Evolutionary conservation across 2,888 invertebrate species (phyloP).

Genomic region (Cerastis rubricosa): DNA sequence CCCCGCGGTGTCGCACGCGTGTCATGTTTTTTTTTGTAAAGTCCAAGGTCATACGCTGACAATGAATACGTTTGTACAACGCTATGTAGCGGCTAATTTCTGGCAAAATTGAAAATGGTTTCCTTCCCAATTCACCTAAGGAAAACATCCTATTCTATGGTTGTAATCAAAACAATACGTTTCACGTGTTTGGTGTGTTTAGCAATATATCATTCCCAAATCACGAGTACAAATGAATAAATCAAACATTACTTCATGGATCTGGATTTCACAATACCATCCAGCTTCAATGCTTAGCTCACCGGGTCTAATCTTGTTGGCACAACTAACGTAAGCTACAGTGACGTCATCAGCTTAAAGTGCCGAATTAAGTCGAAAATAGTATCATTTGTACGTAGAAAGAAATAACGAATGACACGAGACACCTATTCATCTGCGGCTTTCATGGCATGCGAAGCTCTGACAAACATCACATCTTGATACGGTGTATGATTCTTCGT

Average conservation of each 20-base stretch:
- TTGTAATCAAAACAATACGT: conserved; percentile 22
- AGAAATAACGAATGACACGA: not conserved
- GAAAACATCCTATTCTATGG: conserved; percentile 27
- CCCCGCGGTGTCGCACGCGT: not conserved
- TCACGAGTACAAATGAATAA: conserved; percentile 42
- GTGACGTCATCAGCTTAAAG: conserved; percentile 34
- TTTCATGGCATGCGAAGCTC: not conserved
- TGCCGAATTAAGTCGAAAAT: conserved; percentile 29
- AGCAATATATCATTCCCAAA: conserved; percentile 33
- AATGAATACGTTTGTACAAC: not conserved
- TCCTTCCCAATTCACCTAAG: conserved; percentile 2
- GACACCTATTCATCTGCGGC: not conserved
- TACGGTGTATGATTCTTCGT: conserved; percentile 6
- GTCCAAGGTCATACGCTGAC: conserved; percentile 15
- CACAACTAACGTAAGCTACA: conserved; percentile 21
- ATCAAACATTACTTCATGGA: conserved; percentile 53
- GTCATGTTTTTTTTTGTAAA: conserved; percentile 20
- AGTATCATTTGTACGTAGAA: conserved; percentile 1
- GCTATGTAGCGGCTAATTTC: not conserved
- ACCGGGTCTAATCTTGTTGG: conserved; percentile 44
- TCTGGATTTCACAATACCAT: conserved; percentile 42
- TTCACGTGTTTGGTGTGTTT: conserved; percentile 23
- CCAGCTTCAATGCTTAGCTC: conserved; percentile 43
- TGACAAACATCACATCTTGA: conserved; percentile 7
- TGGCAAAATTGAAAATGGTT: conserved; percentile 9